These are phyloP conservation scores for Illadopsis cleaveri DNA, from an alignment of 2,113 vertebrate genomes.

Conservation along the genomic window DNA sequence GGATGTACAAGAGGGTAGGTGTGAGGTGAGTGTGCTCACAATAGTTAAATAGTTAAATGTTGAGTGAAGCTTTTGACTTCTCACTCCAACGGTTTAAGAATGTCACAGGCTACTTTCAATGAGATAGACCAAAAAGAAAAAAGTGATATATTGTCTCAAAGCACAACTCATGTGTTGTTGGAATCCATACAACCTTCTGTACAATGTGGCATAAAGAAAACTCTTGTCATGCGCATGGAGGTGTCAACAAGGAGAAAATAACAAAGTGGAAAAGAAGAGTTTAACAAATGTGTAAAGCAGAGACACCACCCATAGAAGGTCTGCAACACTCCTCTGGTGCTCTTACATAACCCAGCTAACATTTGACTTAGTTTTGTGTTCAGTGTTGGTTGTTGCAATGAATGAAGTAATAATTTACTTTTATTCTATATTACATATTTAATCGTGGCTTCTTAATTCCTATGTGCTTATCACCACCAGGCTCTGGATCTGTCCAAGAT, in stretches of 20 bases:
- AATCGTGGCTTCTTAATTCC: not conserved
- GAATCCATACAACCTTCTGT: not conserved
- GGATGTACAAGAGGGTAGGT: accelerated
- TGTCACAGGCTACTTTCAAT: not conserved
- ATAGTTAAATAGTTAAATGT: not conserved
- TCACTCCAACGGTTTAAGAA: not conserved
- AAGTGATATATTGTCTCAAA: not conserved
- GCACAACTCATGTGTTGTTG: not conserved
- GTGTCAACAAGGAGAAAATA: not conserved
- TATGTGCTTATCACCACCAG: accelerated
- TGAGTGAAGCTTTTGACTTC: not conserved
- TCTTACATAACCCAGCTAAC: not conserved
- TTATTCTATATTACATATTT: not conserved
- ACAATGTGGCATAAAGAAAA: not conserved
- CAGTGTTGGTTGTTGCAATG: not conserved
- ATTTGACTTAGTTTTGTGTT: not conserved
- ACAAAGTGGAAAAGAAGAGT: not conserved
- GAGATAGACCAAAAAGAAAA: not conserved
- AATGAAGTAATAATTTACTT: not conserved
- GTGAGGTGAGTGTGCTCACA: not conserved
- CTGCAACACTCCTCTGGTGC: not conserved
- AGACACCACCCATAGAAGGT: accelerated
- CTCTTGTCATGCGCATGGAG: accelerated
- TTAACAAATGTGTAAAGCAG: not conserved
- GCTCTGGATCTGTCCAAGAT: not conserved